Percentiles rank a stretch among this genome's conserved stretches.
Conservation (phyloP, 2,888 invertebrate genomes). For the Brachyptera putata region DNA sequence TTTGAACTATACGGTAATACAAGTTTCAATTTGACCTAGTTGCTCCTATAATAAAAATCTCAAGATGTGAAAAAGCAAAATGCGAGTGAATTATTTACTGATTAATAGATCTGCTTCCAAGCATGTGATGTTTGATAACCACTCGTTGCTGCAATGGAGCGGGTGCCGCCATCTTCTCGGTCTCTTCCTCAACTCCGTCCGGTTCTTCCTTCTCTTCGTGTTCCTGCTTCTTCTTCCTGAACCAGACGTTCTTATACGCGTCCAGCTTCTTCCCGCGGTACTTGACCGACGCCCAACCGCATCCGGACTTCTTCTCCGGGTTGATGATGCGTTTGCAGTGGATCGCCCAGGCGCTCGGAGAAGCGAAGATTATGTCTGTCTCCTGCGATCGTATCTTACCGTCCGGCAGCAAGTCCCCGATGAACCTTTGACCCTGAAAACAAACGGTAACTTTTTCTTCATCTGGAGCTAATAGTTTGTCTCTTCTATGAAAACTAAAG, state of each 20-base stretch:
- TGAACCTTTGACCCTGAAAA: slow-evolving; percentile 78
- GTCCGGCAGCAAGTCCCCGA: slow-evolving; percentile 77
- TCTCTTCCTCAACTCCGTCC: slow-evolving; percentile 51
- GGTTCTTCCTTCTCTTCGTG: slow-evolving; percentile 37
- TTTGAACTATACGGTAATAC: too few relatives aligned
- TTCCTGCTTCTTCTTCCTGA: slow-evolving; percentile 56
- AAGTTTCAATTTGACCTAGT: too few relatives aligned
- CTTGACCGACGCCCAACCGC: slow-evolving; percentile 80
- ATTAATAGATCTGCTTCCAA: slow-evolving; percentile 68
- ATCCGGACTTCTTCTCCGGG: slow-evolving; percentile 86
- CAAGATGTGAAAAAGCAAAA: too few relatives aligned
- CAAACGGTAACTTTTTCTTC: too few relatives aligned
- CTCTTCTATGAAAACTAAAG: too few relatives aligned
- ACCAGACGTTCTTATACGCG: slow-evolving; percentile 81
- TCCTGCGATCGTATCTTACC: slow-evolving; percentile 88
- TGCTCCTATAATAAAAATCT: too few relatives aligned
- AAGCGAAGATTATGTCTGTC: slow-evolving; percentile 80
- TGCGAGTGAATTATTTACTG: slow-evolving; percentile 66
- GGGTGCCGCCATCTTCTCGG: slow-evolving; percentile 57
- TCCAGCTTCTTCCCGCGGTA: slow-evolving; percentile 85
- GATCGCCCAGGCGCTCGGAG: slow-evolving; percentile 90
- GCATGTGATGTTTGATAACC: slow-evolving; percentile 71
- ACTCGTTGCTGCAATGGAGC: slow-evolving; percentile 57
- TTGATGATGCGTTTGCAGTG: slow-evolving; percentile 88
- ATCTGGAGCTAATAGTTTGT: too few relatives aligned